Percentiles rank a stretch among this genome's conserved stretches.
Evolutionary conservation across 2,797 vertebrate genomes (phyloP).

Genomic region (Apogon hyalosoma): DNA sequence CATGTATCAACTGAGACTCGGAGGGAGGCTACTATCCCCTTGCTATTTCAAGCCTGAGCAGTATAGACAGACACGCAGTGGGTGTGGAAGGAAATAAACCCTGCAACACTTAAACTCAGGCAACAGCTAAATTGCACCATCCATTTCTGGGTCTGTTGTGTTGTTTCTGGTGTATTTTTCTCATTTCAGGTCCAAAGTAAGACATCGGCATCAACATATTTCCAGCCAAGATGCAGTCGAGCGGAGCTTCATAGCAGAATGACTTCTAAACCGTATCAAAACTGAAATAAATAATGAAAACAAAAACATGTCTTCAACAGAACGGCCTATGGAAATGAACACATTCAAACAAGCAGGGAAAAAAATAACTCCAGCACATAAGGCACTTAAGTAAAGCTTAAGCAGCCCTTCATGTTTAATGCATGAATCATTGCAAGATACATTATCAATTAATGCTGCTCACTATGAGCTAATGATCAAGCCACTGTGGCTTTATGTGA

Average conservation of each 20-base stretch:
- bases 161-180: slow-evolving; percentile 15
- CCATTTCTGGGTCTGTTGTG: slow-evolving; percentile 16
- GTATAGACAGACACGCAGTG: slow-evolving; percentile 18
- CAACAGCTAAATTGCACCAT: slow-evolving; percentile 25
- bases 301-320: too few relatives aligned
- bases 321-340: too few relatives aligned
- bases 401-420: too few relatives aligned
- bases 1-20: slow-evolving; percentile 55
- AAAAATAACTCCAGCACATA: too few relatives aligned
- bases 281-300: too few relatives aligned
- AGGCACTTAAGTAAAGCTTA: too few relatives aligned
- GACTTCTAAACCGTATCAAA: slow-evolving; percentile 4
- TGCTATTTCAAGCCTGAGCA: slow-evolving; percentile 53
- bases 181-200: slow-evolving; percentile 33
- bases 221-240: slow-evolving; percentile 11
- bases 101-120: slow-evolving; percentile 23
- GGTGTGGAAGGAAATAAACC: slow-evolving; percentile 34
- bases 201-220: slow-evolving; percentile 21
- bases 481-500: too few relatives aligned
- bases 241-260: background rate
- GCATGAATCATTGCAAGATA: too few relatives aligned
- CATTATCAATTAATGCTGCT: too few relatives aligned
- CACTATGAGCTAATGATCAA: too few relatives aligned
- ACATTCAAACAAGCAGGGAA: too few relatives aligned
- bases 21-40: slow-evolving; percentile 36